Evolutionary conservation across 2,797 vertebrate species (phyloP).

Genomic region (Scolopax rusticola): DNA sequence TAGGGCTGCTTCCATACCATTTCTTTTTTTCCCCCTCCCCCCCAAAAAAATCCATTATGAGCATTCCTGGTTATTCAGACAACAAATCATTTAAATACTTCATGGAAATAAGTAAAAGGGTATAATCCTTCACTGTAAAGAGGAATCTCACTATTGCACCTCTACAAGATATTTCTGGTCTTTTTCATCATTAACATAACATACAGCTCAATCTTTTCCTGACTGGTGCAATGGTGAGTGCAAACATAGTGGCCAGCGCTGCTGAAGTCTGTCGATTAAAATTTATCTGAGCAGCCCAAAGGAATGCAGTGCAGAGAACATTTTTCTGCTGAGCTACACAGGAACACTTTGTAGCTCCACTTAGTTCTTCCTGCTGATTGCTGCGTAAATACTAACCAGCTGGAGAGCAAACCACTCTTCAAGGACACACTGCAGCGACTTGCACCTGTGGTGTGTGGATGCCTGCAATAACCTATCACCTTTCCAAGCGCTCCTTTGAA

Average conservation of each 20-base stretch:
- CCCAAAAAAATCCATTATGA: background rate
- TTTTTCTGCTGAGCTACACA: slow-evolving; percentile 48
- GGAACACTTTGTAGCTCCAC: background rate
- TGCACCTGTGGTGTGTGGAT: background rate
- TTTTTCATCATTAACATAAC: background rate
- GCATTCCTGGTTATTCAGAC: background rate
- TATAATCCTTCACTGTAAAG: background rate
- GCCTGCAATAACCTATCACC: background rate
- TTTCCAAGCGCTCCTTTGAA: background rate
- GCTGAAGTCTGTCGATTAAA: background rate
- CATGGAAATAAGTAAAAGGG: background rate
- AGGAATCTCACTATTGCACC: background rate
- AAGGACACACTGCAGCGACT: background rate
- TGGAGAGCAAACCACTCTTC: background rate
- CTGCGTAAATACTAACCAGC: background rate
- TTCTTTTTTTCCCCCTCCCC: background rate
- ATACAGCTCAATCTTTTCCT: background rate
- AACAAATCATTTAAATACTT: background rate
- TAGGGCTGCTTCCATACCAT: background rate
- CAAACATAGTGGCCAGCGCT: background rate
- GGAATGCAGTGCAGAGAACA: background rate
- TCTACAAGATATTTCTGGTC: background rate
- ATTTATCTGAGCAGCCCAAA: slow-evolving; percentile 17
- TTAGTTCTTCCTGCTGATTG: slow-evolving; percentile 29
- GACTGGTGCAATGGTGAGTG: background rate